Evolutionary conservation across 2,888 invertebrate genomes (phyloP).

Genomic region (Trichopoda pennipes): DNA sequence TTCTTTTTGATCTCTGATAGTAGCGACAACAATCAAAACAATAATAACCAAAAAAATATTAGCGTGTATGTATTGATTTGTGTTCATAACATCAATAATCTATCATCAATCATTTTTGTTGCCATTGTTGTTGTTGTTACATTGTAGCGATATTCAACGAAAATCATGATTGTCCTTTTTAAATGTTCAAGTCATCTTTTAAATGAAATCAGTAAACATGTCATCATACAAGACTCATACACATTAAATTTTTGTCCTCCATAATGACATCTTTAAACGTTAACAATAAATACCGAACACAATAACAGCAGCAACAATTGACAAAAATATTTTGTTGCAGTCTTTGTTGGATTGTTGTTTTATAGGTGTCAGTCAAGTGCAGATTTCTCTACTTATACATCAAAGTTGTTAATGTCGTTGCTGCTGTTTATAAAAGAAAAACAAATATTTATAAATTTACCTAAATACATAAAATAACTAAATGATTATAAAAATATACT

Average conservation of each 20-base stretch:
- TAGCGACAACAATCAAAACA: slow-evolving; percentile 28
- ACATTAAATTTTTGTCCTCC: slow-evolving; percentile 35
- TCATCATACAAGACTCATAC: slow-evolving; percentile 72
- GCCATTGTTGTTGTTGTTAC: slow-evolving; percentile 53
- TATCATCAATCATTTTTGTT: slow-evolving; percentile 77
- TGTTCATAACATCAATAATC: slow-evolving; percentile 75
- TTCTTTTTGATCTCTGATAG: slow-evolving; percentile 40
- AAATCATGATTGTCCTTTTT: slow-evolving; percentile 67
- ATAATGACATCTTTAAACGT: slow-evolving; percentile 63
- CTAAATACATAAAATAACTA: slow-evolving; percentile 52
- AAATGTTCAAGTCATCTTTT: slow-evolving; percentile 66
- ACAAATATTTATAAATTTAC: slow-evolving; percentile 58
- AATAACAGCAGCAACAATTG: slow-evolving; percentile 51
- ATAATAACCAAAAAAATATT: not conserved
- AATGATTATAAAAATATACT: not conserved
- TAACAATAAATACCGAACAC: slow-evolving; percentile 60
- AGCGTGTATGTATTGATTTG: slow-evolving; percentile 52
- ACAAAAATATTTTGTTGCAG: slow-evolving; percentile 62
- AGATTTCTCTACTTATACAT: slow-evolving; percentile 50
- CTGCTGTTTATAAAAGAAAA: slow-evolving; percentile 56
- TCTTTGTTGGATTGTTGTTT: slow-evolving; percentile 30
- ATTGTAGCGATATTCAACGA: slow-evolving; percentile 55
- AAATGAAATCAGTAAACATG: slow-evolving; percentile 75
- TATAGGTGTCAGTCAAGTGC: slow-evolving; percentile 65
- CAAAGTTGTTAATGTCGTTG: slow-evolving; percentile 29